Evolutionary conservation across 2,797 vertebrate species (phyloP), one percentile per base, ranked within the genome.

Genomic region (Onychomys arenicola): DNA sequence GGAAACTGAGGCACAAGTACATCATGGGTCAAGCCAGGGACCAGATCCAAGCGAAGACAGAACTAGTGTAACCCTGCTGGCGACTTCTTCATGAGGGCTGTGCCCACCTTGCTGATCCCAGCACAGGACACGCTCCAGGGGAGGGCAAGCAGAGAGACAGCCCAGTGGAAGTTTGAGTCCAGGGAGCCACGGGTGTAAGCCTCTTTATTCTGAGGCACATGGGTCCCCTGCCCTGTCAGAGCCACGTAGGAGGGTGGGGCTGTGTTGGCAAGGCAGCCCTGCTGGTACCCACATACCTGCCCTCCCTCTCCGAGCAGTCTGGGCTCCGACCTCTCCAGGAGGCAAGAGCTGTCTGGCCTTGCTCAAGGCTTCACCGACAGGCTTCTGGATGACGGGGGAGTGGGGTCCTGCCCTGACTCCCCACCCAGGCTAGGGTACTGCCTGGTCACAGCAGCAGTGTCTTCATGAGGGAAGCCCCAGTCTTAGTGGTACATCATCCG

Each of bases 401-500:
- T 32, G 14, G 1, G 46, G 65, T 32, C 92, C 93, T 0, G 25
- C 85, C 93, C 78, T 23, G 46, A 59, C 83, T 90, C 75, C 71
- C 84, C 21, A 5, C 37, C 32, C 7, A 14, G 81, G 49, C 63
- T 75, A 69, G 27, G 37, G 37, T 21, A 16, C 59, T 13, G 19
- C 76, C 83, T 9, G 10, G 55, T 77, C 13, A 25, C n/a, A 32
- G n/a, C 52, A n/a, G 67, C 73, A 23, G 27, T 13, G 6, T 34
- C 55, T 63, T 12, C 52, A 43, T 5, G 10, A 82, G 8, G 40
- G 77, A 13, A 14, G 69, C 37, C 59, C 3, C 14, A 2, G 23
- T 81, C 25, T 49, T 96, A 99, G 86, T 97, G 95, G 98, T 99
- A 99, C 90, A 98, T 98, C 88, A 97, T 97, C 34, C 97, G 98